Conservation (phyloP, 2,888 invertebrate genomes). For the Diploptera punctata region DNA sequence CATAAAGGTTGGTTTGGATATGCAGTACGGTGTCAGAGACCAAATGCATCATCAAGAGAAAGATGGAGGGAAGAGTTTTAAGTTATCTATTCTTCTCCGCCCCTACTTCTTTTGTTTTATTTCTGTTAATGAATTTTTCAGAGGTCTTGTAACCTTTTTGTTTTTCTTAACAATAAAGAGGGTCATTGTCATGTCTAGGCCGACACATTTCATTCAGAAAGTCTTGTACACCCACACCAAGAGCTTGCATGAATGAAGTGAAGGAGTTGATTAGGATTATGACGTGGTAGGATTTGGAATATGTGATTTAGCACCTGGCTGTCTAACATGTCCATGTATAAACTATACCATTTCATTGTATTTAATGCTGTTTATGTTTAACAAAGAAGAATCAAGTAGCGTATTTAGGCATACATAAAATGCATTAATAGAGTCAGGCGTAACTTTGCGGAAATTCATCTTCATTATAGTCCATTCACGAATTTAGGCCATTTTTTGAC, state of each 20-base stretch:
- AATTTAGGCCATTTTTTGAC: no score
- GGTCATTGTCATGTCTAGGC: conserved; percentile 4
- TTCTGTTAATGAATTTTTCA: neutral
- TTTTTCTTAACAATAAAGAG: neutral
- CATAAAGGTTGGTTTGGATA: conserved; percentile 26
- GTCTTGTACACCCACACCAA: neutral
- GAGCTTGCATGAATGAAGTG: neutral
- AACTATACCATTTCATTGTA: no score
- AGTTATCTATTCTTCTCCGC: neutral
- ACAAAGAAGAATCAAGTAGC: no score
- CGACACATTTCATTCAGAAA: neutral
- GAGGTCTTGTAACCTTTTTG: conserved; percentile 4
- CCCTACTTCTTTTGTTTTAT: neutral
- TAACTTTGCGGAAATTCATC: no score
- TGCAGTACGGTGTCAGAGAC: neutral
- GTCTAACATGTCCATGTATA: no score
- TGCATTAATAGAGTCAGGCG: no score
- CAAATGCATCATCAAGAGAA: neutral
- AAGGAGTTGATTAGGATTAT: neutral
- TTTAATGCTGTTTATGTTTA: no score
- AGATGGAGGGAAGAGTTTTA: neutral
- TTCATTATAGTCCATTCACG: no score
- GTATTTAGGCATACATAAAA: no score
- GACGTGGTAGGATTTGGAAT: no score
- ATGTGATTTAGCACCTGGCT: no score